phyloP scores from a whole-genome alignment of 2,113 vertebrate species.

The Meriones unguiculatus region DNA sequence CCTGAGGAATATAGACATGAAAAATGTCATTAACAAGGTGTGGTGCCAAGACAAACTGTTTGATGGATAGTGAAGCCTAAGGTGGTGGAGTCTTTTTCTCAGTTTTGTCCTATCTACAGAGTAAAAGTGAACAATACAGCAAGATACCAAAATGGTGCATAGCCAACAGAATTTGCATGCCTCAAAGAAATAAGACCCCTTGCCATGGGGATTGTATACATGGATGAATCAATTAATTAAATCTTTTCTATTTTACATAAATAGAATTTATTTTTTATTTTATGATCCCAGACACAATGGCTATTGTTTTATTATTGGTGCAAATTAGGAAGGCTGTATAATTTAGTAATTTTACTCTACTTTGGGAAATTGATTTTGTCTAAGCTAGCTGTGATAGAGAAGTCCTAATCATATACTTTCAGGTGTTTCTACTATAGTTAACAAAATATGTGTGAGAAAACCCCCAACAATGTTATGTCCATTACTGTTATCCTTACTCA shows the following conservation, averaged over 20 bases:
- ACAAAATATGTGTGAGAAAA: background rate
- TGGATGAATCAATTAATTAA: fast-evolving
- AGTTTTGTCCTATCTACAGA: background rate
- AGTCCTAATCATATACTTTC: fast-evolving
- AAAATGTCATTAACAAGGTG: background rate
- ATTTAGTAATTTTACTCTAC: background rate
- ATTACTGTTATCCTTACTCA: too few species aligned
- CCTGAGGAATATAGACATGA: constrained; percentile 36
- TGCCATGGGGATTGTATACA: fast-evolving
- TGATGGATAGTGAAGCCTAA: background rate
- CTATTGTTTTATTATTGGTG: background rate
- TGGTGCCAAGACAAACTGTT: background rate
- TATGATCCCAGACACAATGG: background rate
- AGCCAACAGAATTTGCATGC: fast-evolving
- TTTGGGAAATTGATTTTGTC: background rate
- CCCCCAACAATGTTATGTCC: background rate
- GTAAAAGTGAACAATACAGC: background rate
- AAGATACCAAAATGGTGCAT: background rate
- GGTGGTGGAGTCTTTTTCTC: background rate
- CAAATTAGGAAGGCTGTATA: background rate
- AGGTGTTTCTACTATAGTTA: background rate
- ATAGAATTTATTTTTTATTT: background rate
- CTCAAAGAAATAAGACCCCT: fast-evolving
- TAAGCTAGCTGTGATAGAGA: background rate
- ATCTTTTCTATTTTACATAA: background rate